Base-by-base conservation (phyloP, 2,113 vertebrate species). In the Coracopsis vasa region DNA sequence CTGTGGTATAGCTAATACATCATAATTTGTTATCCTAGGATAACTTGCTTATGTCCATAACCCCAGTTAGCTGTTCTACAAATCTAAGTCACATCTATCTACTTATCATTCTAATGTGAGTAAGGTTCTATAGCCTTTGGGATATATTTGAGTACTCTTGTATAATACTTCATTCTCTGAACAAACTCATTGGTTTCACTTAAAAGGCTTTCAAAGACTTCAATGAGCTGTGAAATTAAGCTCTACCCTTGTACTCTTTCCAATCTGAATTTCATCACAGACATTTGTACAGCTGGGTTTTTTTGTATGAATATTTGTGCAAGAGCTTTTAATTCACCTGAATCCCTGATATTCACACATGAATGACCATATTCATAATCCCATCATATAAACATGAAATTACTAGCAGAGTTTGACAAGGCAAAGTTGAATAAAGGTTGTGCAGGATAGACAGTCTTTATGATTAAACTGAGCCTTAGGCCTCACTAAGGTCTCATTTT, bases 221-320 rank as follows among this genome's bases (percentile, higher is more conserved):
- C 94, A 96, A 95, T 97, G 95, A 92, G 86, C 89, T 97, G 94
- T 95, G 95, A 97, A 97, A 97, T 97, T 95, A 94, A 97, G 88
- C 86, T 88, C 83, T 97, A 95, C 75, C 88, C 80, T 91, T 94
- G 88, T 91, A 86, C 72, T 78, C 86, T 92, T 93, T 88, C 93
- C 94, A 95, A 70, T 94, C 54, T 74, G 86, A 86, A 88, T 97
- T 95, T 91, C 91, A 94, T 94, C 88, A 95, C 29, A 39, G 88
- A 94, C 88, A 67, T 95, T 95, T 91, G 86, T 95, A 94, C 91
- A 84, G 91, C 69, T 94, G 91, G n/a, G n/a, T 96, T 96, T 86
- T 93, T 80, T 86, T 92, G 80, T 78, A 80, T 78, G 86, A 93
- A 92, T 97, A 67, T 95, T 94, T 96, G 91, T 74, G 75, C 54